Base-by-base conservation (phyloP, 37 sponge, comb jelly and placozoan genomes). In the Dysidea cf. avara region DNA sequence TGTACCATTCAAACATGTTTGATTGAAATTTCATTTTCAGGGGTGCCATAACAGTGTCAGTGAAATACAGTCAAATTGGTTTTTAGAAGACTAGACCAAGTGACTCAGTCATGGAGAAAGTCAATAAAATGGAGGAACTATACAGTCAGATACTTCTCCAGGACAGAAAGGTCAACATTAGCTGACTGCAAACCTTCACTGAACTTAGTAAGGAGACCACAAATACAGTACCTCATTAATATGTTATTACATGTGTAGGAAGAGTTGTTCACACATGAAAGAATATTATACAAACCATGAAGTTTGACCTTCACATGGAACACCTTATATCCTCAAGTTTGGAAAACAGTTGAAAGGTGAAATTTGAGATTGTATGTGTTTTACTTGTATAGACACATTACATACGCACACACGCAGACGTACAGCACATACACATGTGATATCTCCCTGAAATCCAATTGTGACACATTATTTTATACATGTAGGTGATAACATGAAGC, bases 21-120 rank as follows among this genome's bases (percentile, higher is more conserved):
- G n/a, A n/a, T n/a, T n/a, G n/a, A n/a, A n/a, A n/a, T n/a, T n/a
- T n/a, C n/a, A n/a, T n/a, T n/a, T n/a, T n/a, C n/a, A n/a, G n/a
- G n/a, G n/a, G n/a, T n/a, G n/a, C n/a, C n/a, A n/a, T n/a, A n/a
- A n/a, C n/a, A n/a, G n/a, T n/a, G n/a, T n/a, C n/a, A n/a, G n/a
- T n/a, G n/a, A n/a, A n/a, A n/a, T n/a, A n/a, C n/a, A n/a, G n/a
- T n/a, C n/a, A n/a, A n/a, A n/a, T n/a, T n/a, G n/a, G n/a, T n/a
- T n/a, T n/a, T n/a, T n/a, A n/a, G n/a, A n/a, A n/a, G n/a, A n/a
- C n/a, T n/a, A n/a, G 91, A 4, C 78, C 94, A 20, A 83, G 95
- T 16, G 99, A 95, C 11, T 94, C 94, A 60, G 95, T 94, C 21
- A 95, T 94, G 66, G 99, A 97, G 78, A 97, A 92, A 3, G 95